Base-by-base conservation (phyloP, 2,888 invertebrate genomes). In the Sialis lutaria region DNA sequence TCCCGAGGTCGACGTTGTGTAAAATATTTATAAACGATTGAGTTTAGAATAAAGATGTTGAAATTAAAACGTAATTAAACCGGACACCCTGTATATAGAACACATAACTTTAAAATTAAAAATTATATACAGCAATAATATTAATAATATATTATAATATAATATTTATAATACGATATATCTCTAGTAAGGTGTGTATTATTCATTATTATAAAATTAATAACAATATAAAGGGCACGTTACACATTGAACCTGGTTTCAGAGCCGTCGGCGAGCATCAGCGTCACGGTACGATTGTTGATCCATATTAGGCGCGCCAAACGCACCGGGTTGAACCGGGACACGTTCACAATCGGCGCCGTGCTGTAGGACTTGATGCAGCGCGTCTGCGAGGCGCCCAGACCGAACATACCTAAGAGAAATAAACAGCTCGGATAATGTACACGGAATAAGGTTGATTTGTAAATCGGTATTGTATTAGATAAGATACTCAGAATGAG, bases 291-390 rank as follows among this genome's bases (percentile, higher is more conserved):
- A 47, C 92, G 77, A 59, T 88, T 84, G 63, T 90, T 91, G 50
- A 93, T 89, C 97, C 97, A 98, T 30, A 95, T 88, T 22, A 98
- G 75, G 46, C 91, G 79, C 5, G 95, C 95, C 53, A 92, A 72
- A 35, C 90, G 77, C 67, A 92, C 84, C 1, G 92, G 89, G 70
- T 91, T 89, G 44, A 88, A 70, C 0, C 88, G 74, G 1, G 84
- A 75, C 33, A 88, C 84, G 63, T 92, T 90, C 7, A 91, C 89
- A 63, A 92, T 84, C 0, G 91, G 90, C 5, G 88, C 86, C 0
- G 92, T 91, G 53, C 90, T 92, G 70, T 91, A 92, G 44, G 92
- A 90, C 63, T 95, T 93, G 40, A 95, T 82, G 67, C 96, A 95
- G 50, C 90, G 83, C 0, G 96, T 95, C 67, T 96, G 96, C 5